Conservation (phyloP, 2,888 invertebrate genomes). For the Phytoseiulus persimilis region DNA sequence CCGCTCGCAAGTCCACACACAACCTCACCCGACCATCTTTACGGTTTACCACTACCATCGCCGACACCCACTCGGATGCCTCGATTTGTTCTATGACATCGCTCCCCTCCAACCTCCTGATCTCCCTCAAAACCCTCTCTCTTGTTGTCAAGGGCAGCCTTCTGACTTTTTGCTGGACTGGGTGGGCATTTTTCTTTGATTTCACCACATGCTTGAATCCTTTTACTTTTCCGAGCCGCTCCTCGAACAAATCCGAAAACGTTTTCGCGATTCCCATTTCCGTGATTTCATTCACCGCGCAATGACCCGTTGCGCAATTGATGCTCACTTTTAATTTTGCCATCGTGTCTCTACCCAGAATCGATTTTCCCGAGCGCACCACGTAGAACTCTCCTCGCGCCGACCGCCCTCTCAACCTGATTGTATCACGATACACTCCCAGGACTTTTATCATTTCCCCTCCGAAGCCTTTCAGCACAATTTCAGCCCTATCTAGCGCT, state of each 20-base stretch:
- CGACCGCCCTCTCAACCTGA: background rate
- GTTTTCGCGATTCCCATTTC: background rate
- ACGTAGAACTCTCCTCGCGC: background rate
- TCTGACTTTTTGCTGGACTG: conserved; percentile 17
- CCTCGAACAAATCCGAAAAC: background rate
- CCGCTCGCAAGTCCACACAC: conserved; percentile 33
- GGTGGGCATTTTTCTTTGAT: background rate
- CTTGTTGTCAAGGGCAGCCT: conserved; percentile 8
- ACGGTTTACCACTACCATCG: conserved; percentile 27
- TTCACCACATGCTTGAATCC: background rate
- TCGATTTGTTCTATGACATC: conserved; percentile 14
- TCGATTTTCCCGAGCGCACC: background rate
- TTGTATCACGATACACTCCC: background rate
- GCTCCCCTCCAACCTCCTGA: too few relatives aligned
- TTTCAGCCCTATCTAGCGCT: background rate
- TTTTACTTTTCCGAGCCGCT: background rate
- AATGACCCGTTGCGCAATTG: background rate
- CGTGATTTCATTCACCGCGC: background rate
- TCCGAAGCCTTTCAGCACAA: background rate
- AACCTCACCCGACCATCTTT: conserved; percentile 38
- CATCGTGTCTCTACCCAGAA: background rate
- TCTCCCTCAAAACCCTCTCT: background rate
- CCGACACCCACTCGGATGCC: conserved; percentile 8
- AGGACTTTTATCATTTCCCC: background rate
- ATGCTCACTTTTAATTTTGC: background rate